Evolutionary conservation across 1,140 invertebrate genomes (phyloP), one percentile per base, ranked within the genome.

Genomic region (Zaprionus capensis): DNA sequence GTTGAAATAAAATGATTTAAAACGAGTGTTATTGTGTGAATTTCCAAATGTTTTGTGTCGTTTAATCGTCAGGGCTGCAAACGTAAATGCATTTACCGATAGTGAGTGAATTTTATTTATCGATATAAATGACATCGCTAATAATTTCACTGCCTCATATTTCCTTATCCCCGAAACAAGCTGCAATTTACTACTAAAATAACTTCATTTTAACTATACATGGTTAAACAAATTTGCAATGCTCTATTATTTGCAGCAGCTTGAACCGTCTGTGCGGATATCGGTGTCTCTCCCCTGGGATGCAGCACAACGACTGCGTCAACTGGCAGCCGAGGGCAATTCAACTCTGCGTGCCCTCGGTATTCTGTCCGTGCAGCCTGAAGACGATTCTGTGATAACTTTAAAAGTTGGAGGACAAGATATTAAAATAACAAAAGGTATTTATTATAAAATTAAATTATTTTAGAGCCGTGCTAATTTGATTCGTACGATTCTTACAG

Each of bases 241-340:
- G 71, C 9, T 41, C 1, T 53, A 6, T 14, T 51, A 69, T 14
- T 85, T 80, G 31, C 80, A 92, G 91, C 91, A 99, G 95, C 97
- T 99, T 94, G 98, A 99, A 95, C 98, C 98, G 95, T 87, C 97
- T 91, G 98, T 99, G 80, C 96, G 97, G 93, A 98, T 99, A 92
- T 99, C 98, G 93, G 97, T 99, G 94, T 98, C 97, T 91, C 97
- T 99, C 94, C 98, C 98, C 79, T 96, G 96, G 92, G 98, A 99
- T 93, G 98, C 98, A 91, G 98, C 98, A 81, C 93, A 96, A 82
- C 95, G 97, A 81, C 94, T 99, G 87, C 95, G 97, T 86, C 96
- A 97, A 92, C 94, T 99, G 90, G 98, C 98, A 71, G 96, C 97
- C 91, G 96, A 97, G 92, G 97, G 98, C 78, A 97, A 97, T 91